These are phyloP conservation scores for Mustela lutreola DNA, from an alignment of 2,113 vertebrate species.

Conservation along the genomic window DNA sequence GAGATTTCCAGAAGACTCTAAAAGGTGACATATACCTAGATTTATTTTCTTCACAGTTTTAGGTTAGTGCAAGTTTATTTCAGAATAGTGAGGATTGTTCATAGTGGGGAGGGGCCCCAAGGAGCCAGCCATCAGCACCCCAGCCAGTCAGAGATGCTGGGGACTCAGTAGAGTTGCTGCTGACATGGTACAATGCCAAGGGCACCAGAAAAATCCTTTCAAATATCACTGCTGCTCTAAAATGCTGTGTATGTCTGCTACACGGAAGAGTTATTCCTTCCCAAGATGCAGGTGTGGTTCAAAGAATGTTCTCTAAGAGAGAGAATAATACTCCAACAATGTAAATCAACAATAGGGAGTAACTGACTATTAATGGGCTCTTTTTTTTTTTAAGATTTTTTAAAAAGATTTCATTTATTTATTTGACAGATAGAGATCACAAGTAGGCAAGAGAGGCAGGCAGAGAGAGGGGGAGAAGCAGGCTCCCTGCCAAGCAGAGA, in stretches of 20 bases:
- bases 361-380: not conserved
- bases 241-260: not conserved
- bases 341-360: not conserved
- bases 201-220: slow-evolving; percentile 11
- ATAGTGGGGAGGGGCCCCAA: not conserved
- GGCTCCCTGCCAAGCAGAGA: too few species aligned
- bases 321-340: not conserved
- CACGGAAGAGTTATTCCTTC: not conserved
- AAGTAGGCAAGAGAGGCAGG: too few species aligned
- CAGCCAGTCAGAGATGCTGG: not conserved
- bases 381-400: not conserved
- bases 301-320: slow-evolving; percentile 24
- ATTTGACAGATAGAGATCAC: too few species aligned
- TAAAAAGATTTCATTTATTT: too few species aligned
- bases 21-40: slow-evolving; percentile 28
- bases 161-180: not conserved
- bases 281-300: not conserved
- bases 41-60: slow-evolving; percentile 66
- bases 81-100: not conserved
- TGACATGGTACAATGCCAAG: not conserved
- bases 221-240: not conserved
- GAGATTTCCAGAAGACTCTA: slow-evolving; percentile 38
- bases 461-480: too few species aligned
- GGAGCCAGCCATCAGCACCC: not conserved
- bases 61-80: slow-evolving; percentile 39